These are phyloP conservation scores for Prorops nasuta DNA, from an alignment of 1,140 invertebrate species.

Conservation along the genomic window DNA sequence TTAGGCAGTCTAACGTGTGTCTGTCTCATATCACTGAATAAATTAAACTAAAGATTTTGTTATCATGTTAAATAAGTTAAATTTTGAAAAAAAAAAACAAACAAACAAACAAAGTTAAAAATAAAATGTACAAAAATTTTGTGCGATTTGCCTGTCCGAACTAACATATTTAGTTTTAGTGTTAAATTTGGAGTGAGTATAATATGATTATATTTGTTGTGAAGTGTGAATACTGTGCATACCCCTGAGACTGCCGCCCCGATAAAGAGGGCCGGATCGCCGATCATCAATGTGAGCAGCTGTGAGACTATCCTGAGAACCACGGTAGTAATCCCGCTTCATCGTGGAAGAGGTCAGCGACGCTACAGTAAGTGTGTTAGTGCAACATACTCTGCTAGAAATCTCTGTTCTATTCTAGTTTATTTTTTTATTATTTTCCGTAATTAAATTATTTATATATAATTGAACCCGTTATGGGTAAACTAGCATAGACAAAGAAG, in stretches of 20 bases:
- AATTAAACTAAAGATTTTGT: no score
- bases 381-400: conserved; percentile 49
- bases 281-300: conserved; percentile 54
- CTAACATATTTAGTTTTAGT: no score
- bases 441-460: background rate
- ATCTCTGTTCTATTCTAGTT: conserved; percentile 42
- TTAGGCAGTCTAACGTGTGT: no score
- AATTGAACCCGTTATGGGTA: no score
- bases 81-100: no score
- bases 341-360: conserved; percentile 63
- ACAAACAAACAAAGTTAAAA: no score
- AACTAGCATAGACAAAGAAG: conserved; percentile 35
- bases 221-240: conserved; percentile 33
- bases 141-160: no score
- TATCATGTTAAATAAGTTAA: no score
- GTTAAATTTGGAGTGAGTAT: background rate
- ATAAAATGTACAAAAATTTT: no score
- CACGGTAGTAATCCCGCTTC: conserved; percentile 83
- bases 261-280: conserved; percentile 50
- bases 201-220: background rate
- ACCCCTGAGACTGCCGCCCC: conserved; percentile 57
- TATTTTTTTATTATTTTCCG: conserved; percentile 3
- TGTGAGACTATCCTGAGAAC: conserved; percentile 81
- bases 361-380: conserved; percentile 55
- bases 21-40: no score